Base-by-base conservation (phyloP, 2,113 vertebrate genomes). In the Arvicanthis niloticus region DNA sequence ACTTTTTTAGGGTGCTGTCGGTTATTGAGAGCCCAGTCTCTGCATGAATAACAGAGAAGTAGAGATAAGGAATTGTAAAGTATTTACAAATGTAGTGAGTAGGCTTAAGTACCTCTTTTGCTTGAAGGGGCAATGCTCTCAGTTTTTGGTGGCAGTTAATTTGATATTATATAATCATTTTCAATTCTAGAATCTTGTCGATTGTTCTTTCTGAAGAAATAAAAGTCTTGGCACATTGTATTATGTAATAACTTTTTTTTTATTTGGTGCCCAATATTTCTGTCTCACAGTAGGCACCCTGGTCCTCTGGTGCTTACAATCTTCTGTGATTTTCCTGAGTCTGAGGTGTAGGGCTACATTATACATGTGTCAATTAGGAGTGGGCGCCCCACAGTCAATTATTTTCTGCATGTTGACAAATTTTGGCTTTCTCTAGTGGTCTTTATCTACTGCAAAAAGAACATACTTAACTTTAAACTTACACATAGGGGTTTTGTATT, bases 21-120 rank as follows among this genome's bases (percentile, higher is more conserved):
- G 89, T 96, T 97, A 89, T 42, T 96, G 82, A 93, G 88, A 96
- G 56, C 80, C 88, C 97, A 96, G 34, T 96, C 77, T 96, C 96
- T 97, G 93, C 95, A 96, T 96, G 95, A 96, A 95, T 91, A 86
- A 94, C 91, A 96, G 93, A 96, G 97, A 95, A 87, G 91, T 95
- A 92, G 94, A 96, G 92, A 98, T 97, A 94, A 97, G 68, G 58
- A 93, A 97, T 92, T 97, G 94, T 97, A 95, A 97, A 98, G 72
- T 97, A 97, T 96, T 96, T 93, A 96, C 94, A 97, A 97, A 96
- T 96, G 96, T 98, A 95, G 95, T 92, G 89, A 97, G 92, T 96
- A 98, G 94, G 45, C 34, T 97, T 97, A 96, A 97, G 89, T 95
- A 96, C 60, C 75, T 96, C 93, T 84, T 97, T 93, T 88, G 96